phyloP scores from a whole-genome alignment of 2,113 vertebrate genomes.

The Nematolebias whitei region DNA sequence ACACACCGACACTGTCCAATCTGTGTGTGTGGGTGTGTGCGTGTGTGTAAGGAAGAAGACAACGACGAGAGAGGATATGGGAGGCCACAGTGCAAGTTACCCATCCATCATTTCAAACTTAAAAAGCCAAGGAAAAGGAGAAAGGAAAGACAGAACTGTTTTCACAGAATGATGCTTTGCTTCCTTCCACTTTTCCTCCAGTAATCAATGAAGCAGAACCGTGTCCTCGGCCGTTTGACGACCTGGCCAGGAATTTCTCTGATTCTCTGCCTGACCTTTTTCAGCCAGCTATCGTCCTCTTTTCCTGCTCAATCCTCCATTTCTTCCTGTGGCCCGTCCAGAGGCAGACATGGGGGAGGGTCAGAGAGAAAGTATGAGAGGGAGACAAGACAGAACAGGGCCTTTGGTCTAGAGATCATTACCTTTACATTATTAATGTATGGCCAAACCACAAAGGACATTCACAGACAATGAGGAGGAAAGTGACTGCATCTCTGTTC shows the following conservation, averaged over 20 bases:
- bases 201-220: conserved; percentile 57
- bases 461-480: conserved; percentile 68
- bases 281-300: conserved; percentile 15
- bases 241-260: conserved; percentile 57
- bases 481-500: conserved; percentile 44
- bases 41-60: conserved; percentile 41
- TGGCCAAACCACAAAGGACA: conserved; percentile 81
- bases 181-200: conserved; percentile 57
- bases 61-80: conserved; percentile 59
- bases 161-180: conserved; percentile 60
- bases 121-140: conserved; percentile 48
- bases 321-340: conserved; percentile 28
- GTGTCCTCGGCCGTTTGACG: conserved; percentile 38
- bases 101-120: conserved; percentile 72
- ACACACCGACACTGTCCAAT: conserved; percentile 61
- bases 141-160: conserved; percentile 50
- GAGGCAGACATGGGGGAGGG: conserved; percentile 37
- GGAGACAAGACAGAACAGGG: conserved; percentile 70
- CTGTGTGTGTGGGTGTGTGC: conserved; percentile 30
- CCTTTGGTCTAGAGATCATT: conserved; percentile 82
- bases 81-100: conserved; percentile 69
- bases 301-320: conserved; percentile 6
- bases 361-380: conserved; percentile 7
- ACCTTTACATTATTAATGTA: conserved; percentile 84
- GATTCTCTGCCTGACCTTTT: conserved; percentile 48